A percentile compares a stretch with the other conserved stretches of the same genome.
These are phyloP conservation scores for Pissodes strobi DNA, from an alignment of 1,140 invertebrate genomes.

Conservation along the genomic window DNA sequence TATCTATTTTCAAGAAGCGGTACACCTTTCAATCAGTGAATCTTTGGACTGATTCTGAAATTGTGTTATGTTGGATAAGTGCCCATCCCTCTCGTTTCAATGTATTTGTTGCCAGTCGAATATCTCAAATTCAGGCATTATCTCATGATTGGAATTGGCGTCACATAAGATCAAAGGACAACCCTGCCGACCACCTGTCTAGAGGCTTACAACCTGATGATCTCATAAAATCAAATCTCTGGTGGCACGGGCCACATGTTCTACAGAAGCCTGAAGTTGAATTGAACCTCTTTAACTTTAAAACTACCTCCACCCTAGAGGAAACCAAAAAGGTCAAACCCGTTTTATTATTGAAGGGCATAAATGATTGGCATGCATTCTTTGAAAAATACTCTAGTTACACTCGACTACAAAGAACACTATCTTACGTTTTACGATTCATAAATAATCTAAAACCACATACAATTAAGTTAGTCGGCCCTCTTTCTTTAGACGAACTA, in stretches of 20 bases:
- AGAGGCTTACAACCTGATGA: constrained; percentile 47
- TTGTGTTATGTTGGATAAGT: constrained; percentile 54
- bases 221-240: constrained; percentile 38
- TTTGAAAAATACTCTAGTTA: too few species aligned
- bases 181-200: constrained; percentile 57
- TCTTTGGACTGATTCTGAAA: constrained; percentile 55
- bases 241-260: too few species aligned
- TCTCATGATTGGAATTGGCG: constrained; percentile 46
- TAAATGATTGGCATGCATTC: too few species aligned
- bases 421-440: neutral
- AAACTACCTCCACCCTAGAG: too few species aligned
- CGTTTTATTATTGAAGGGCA: too few species aligned
- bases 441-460: neutral
- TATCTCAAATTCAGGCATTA: constrained; percentile 36
- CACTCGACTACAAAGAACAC: neutral
- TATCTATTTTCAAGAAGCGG: neutral
- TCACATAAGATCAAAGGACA: constrained; percentile 51
- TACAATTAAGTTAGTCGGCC: neutral
- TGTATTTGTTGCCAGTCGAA: constrained; percentile 53
- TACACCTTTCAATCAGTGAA: neutral
- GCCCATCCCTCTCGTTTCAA: constrained; percentile 45
- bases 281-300: too few species aligned
- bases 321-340: too few species aligned
- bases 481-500: neutral
- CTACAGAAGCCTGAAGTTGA: too few species aligned